These are phyloP conservation scores for Vidua macroura DNA, from an alignment of 2,113 vertebrate genomes.

Conservation along the genomic window DNA sequence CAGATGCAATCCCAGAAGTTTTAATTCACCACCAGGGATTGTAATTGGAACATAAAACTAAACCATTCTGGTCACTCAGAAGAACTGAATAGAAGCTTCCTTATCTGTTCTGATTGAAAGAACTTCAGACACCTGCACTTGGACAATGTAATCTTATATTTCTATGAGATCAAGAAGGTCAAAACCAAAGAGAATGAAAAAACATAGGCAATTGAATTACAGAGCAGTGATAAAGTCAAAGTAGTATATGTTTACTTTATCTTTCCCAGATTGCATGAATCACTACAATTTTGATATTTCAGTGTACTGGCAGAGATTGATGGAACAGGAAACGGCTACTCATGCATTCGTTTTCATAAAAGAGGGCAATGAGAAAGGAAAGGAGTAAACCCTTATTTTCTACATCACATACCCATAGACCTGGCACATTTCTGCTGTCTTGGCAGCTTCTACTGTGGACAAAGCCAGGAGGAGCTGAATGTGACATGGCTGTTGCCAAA, in stretches of 20 bases:
- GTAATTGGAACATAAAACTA: neutral
- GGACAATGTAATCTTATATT: neutral
- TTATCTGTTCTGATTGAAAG: neutral
- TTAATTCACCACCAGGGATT: neutral
- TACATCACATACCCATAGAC: neutral
- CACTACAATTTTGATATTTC: slow-evolving; percentile 48
- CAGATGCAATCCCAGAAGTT: neutral
- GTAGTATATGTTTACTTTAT: slow-evolving; percentile 10
- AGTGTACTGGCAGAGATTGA: slow-evolving; percentile 9
- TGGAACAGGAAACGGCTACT: neutral
- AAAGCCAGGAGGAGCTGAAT: neutral
- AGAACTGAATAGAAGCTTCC: neutral
- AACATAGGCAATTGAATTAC: slow-evolving; percentile 17
- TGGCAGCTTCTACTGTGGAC: neutral
- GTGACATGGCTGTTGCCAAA: neutral
- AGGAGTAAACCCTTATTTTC: neutral
- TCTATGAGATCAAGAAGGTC: neutral
- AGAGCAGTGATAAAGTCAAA: slow-evolving; percentile 39
- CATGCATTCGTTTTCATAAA: neutral
- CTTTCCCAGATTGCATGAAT: slow-evolving; percentile 17
- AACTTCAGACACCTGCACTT: neutral
- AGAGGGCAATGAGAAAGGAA: neutral
- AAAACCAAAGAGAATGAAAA: neutral
- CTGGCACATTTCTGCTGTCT: neutral
- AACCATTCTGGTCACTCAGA: neutral